Percentiles rank a stretch among this genome's conserved stretches.
phyloP scores from a whole-genome alignment of 2,113 vertebrate species.

The Gadus chalcogrammus region DNA sequence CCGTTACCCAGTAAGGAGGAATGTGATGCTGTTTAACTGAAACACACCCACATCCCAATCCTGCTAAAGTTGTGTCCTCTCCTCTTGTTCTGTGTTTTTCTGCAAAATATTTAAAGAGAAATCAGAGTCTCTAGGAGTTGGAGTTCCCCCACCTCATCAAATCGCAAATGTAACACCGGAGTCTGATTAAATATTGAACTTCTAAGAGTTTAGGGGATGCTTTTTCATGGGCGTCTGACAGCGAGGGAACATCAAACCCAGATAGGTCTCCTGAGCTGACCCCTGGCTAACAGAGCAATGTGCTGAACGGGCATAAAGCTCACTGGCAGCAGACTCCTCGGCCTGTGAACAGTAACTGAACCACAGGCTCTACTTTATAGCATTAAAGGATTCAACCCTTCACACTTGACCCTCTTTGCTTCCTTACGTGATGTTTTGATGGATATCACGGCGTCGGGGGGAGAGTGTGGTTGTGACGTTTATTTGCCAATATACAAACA shows the following conservation, averaged over 20 bases:
- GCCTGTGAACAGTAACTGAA: slow-evolving; percentile 45
- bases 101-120: slow-evolving; percentile 62
- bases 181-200: slow-evolving; percentile 76
- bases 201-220: slow-evolving; percentile 57
- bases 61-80: neutral
- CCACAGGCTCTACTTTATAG: slow-evolving; percentile 18
- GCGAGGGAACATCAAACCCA: slow-evolving; percentile 65
- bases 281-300: slow-evolving; percentile 44
- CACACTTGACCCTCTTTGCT: too few species aligned
- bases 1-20: neutral
- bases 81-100: neutral
- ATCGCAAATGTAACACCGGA: slow-evolving; percentile 61
- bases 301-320: slow-evolving; percentile 62
- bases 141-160: slow-evolving; percentile 62
- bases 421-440: too few species aligned
- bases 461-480: too few species aligned
- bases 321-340: slow-evolving; percentile 39
- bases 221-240: slow-evolving; percentile 65
- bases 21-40: too few species aligned
- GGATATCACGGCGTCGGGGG: too few species aligned
- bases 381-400: too few species aligned
- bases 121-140: slow-evolving; percentile 56
- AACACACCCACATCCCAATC: neutral
- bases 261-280: slow-evolving; percentile 45
- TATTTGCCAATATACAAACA: too few species aligned